These are phyloP conservation scores for Orthonevra nobilis DNA, from an alignment of 2,888 invertebrate species.

Conservation along the genomic window DNA sequence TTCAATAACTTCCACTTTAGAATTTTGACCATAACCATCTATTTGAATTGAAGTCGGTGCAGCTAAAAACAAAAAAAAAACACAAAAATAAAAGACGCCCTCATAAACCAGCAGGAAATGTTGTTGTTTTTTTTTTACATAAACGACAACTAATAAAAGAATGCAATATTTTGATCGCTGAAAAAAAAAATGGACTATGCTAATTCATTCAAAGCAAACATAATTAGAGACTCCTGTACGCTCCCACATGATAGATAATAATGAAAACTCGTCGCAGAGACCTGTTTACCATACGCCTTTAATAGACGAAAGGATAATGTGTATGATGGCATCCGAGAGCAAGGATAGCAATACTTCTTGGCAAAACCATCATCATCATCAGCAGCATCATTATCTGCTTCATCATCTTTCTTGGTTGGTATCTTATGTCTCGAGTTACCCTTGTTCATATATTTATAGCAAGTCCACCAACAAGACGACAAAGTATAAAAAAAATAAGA, in stretches of 20 bases:
- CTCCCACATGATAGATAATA: conserved; percentile 43
- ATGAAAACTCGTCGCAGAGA: conserved; percentile 33
- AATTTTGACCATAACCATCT: conserved; percentile 77
- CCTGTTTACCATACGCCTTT: conserved; percentile 59
- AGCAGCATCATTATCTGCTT: background rate
- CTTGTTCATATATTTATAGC: conserved; percentile 42
- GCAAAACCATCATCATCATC: conserved; percentile 48
- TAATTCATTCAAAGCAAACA: conserved; percentile 57
- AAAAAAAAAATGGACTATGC: conserved; percentile 63
- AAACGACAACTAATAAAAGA: too few relatives aligned
- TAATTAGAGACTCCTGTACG: conserved; percentile 52
- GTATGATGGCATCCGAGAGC: too few relatives aligned
- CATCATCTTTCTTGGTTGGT: conserved; percentile 18
- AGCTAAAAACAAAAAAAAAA: too few relatives aligned
- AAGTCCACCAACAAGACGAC: conserved; percentile 25
- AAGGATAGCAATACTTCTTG: conserved; percentile 53
- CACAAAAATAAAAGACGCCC: too few relatives aligned
- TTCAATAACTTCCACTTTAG: conserved; percentile 78
- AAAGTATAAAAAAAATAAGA: background rate
- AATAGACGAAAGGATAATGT: conserved; percentile 61
- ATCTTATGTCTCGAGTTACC: conserved; percentile 34
- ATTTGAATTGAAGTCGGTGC: conserved; percentile 77
- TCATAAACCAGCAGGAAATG: too few relatives aligned
- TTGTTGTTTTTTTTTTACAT: too few relatives aligned
- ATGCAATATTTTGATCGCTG: conserved; percentile 50